Evolutionary conservation across 2,113 vertebrate species (phyloP).

Genomic region (Taurulus bubalis): DNA sequence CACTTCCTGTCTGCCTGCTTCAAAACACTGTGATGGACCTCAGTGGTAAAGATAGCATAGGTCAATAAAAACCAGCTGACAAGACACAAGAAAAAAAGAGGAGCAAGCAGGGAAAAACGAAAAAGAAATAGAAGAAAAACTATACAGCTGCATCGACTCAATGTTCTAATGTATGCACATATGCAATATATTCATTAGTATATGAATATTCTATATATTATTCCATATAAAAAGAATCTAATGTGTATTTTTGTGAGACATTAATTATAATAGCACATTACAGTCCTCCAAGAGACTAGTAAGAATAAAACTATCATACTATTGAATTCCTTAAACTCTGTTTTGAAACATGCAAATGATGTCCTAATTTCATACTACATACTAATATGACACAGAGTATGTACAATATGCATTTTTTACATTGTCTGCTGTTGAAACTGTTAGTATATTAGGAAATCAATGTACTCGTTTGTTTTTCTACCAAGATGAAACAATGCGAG

Average conservation of each 20-base stretch:
- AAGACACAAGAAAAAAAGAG: constrained; percentile 4
- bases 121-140: not conserved
- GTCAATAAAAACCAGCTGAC: constrained; percentile 56
- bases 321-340: not conserved
- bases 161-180: not conserved
- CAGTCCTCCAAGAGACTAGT: not conserved
- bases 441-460: constrained; percentile 13
- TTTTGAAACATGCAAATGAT: not conserved
- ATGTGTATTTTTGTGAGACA: not conserved
- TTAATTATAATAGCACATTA: not conserved
- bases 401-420: not conserved
- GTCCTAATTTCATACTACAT: not conserved
- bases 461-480: not conserved
- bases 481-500: not conserved
- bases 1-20: constrained; percentile 45
- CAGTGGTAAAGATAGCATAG: constrained; percentile 28
- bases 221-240: not conserved
- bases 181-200: not conserved
- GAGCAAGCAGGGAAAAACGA: not conserved
- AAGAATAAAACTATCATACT: not conserved
- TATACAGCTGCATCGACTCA: not conserved
- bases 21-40: constrained; percentile 38
- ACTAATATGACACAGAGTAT: not conserved
- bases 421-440: not conserved
- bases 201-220: not conserved